Evolutionary conservation across 1,140 invertebrate genomes (phyloP), one percentile per base, ranked within the genome.

Genomic region (Drosophila bocki): DNA sequence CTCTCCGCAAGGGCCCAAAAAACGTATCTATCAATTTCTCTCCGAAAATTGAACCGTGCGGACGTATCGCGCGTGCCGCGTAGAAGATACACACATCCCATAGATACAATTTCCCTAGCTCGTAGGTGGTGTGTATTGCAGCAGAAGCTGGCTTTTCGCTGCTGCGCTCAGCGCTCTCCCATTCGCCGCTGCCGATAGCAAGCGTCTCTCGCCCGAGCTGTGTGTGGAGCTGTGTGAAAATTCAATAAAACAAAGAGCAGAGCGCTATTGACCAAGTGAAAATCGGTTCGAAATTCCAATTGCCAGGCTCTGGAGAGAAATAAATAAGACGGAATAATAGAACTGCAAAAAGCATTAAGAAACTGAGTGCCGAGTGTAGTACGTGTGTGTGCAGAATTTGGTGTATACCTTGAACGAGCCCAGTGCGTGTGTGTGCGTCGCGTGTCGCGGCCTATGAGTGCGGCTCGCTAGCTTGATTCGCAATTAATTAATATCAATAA

Each of bases 31-130:
- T 56, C 62, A 84, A 83, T 64, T 67, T 64, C 62, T 60, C 65
- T 67, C 75, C 59, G 50, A 81, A 77, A 70, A 70, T 44, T 59
- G 75, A 63, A 78, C 57, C 57, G 82, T 57, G 80, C 75, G 78
- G 82, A 82, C 82, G 82, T 86, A 57, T 58, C 69, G 82, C 79
- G 82, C 79, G 83, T 71, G 35, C 35, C 82, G 75, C 82, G 78
- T 82, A 72, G 65, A 76, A 76, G 76, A 79, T 64, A 87, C 69
- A 77, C 68, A 77, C 57, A 78, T 76, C 75, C 75, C 75, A 77
- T 56, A 77, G 80, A 87, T 86, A 86, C 85, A 68, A 86, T 86
- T 86, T 85, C 75, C 83, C 79, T 82, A 83, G 84, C 84, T 78
- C 74, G 80, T 67, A 65, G 80, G 71, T 83, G 83, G 80, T 87